These are phyloP conservation scores for Notospermus geniculatus DNA, from an alignment of 1,140 invertebrate species.

Conservation along the genomic window DNA sequence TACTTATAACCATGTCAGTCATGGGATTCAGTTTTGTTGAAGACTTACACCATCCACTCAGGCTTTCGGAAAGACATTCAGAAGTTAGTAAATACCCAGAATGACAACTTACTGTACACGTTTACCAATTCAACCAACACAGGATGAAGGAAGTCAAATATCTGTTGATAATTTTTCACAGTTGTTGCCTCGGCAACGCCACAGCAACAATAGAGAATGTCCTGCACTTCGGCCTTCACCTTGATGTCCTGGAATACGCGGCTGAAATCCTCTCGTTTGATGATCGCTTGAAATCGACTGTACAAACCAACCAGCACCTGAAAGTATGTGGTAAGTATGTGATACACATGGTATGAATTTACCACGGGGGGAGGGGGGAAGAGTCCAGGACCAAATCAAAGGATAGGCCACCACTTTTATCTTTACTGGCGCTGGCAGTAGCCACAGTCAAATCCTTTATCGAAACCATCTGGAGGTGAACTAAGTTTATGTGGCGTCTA, in stretches of 20 bases:
- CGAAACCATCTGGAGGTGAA: too few relatives aligned
- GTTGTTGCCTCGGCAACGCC: conserved; percentile 64
- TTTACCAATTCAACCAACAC: conserved; percentile 67
- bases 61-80: too few relatives aligned
- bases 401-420: too few relatives aligned
- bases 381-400: too few relatives aligned
- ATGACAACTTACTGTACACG: conserved; percentile 58
- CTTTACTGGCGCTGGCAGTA: too few relatives aligned
- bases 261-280: conserved; percentile 62
- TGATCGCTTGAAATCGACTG: conserved; percentile 61
- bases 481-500: too few relatives aligned
- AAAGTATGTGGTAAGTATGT: not conserved
- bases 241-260: conserved; percentile 62
- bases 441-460: too few relatives aligned
- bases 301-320: conserved; percentile 65
- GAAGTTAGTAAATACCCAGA: too few relatives aligned
- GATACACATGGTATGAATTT: not conserved
- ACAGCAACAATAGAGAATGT: conserved; percentile 67
- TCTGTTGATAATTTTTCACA: conserved; percentile 61
- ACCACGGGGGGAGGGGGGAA: too few relatives aligned
- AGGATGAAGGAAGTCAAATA: conserved; percentile 67
- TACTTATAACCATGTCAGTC: too few relatives aligned
- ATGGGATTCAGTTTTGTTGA: too few relatives aligned
- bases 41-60: too few relatives aligned
- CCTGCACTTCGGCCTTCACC: conserved; percentile 63